These are phyloP conservation scores for Chromis chromis DNA, from an alignment of 2,797 vertebrate species.

Conservation along the genomic window DNA sequence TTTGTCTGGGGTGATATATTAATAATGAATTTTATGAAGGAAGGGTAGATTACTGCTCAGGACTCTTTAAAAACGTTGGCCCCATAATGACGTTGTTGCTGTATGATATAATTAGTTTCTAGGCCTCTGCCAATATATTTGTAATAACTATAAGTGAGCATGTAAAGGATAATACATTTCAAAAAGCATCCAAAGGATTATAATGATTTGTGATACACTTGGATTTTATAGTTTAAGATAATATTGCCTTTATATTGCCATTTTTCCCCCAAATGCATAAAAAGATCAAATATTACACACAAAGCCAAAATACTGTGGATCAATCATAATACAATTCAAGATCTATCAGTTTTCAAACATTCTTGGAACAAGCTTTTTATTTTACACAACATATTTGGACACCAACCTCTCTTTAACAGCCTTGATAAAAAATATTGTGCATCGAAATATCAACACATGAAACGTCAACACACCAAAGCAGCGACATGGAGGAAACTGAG, in stretches of 20 bases:
- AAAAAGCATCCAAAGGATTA: too few species aligned
- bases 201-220: not conserved
- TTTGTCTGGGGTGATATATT: too few species aligned
- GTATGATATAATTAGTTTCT: too few species aligned
- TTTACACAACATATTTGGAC: slow-evolving; percentile 38
- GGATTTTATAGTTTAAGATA: not conserved
- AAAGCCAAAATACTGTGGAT: not conserved
- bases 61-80: too few species aligned
- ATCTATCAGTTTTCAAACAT: slow-evolving; percentile 13
- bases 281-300: slow-evolving; percentile 8
- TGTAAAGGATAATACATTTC: too few species aligned
- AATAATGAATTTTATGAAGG: too few species aligned
- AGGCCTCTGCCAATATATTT: too few species aligned
- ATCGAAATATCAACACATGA: slow-evolving; percentile 33
- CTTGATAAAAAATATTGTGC: slow-evolving; percentile 60
- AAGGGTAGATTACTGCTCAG: too few species aligned
- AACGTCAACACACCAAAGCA: slow-evolving; percentile 48
- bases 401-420: slow-evolving; percentile 24
- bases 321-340: not conserved
- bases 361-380: slow-evolving; percentile 58
- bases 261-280: not conserved
- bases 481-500: slow-evolving; percentile 22
- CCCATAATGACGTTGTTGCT: too few species aligned
- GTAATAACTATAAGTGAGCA: too few species aligned
- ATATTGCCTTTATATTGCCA: not conserved